Evolutionary conservation across 1,140 invertebrate genomes (phyloP), one percentile per base, ranked within the genome.

Genomic region (Leptonema lineaticorne): DNA sequence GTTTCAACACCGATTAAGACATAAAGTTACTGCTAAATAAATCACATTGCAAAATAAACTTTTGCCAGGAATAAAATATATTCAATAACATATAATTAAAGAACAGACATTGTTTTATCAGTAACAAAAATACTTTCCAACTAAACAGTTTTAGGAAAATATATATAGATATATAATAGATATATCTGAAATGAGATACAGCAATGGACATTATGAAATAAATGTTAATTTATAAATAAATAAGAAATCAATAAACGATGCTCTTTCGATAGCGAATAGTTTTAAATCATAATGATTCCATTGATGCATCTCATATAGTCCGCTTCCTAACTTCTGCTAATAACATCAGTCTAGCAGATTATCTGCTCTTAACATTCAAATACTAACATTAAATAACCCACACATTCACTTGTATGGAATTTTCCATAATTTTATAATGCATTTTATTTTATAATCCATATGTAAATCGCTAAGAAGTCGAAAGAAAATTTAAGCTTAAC

Each of bases 1-100:
- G 78, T 84, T n/a, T n/a, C n/a, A 84, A 83, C 57, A 83, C 80
- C 83, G 84, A 84, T 85, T 77, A 82, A 79, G 79, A 80, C 79
- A 79, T 18, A 80, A 82, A 84, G 85, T 85, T 86, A 88, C 85
- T 83, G 87, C 88, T 89, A 88, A 88, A 88, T 88, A 88, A 86
- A 88, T 89, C 87, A 89, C 87, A 87, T 89, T 87, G 88, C 87
- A 89, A 89, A 85, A 65, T 53, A 85, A 87, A 87, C 86, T 87
- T 88, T 85, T 87, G 86, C 86, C 86, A 87, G 86, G 84, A 88
- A 88, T 88, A 89, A 87, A 88, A 88, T 88, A 89, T 88, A 88
- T 82, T 85, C 85, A 83, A 87, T 87, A 88, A 88, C 86, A 87
- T 87, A 84, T 85, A 86, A 84, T 86, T 83, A 85, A 85, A 84